A percentile compares a stretch with the other conserved stretches of the same genome.
These are phyloP conservation scores for Alethe castanea DNA, from an alignment of 2,113 vertebrate species.

Conservation along the genomic window DNA sequence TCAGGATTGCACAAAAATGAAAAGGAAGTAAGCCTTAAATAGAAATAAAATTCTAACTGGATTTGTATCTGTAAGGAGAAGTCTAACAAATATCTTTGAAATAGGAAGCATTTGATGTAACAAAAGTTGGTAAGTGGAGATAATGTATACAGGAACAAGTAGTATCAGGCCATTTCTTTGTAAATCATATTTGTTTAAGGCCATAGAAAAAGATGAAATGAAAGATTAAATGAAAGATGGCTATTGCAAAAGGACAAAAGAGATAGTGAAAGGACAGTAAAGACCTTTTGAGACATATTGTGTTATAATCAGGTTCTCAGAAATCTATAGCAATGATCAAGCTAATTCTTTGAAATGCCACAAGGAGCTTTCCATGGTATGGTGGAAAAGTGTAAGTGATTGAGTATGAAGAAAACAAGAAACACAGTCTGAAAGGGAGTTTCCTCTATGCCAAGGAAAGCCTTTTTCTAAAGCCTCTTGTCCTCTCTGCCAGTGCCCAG, in stretches of 20 bases:
- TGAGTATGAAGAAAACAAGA: neutral
- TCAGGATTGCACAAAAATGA: neutral
- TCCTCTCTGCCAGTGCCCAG: neutral
- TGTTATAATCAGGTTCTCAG: neutral
- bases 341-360: neutral
- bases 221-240: neutral
- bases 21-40: neutral
- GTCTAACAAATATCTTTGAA: neutral
- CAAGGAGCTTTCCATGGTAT: neutral
- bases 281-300: neutral
- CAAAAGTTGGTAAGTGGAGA: neutral
- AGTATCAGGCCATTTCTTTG: neutral
- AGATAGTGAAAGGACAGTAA: neutral
- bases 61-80: neutral
- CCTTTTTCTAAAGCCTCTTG: neutral
- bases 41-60: neutral
- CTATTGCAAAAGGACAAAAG: neutral
- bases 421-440: neutral
- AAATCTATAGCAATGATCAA: neutral
- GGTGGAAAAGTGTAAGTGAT: neutral
- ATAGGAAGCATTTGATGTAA: neutral
- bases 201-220: neutral
- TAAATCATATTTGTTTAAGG: neutral
- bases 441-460: neutral
- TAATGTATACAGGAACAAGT: neutral